Evolutionary conservation across 2,888 invertebrate species (phyloP).

Genomic region (Luperina nickerlii): DNA sequence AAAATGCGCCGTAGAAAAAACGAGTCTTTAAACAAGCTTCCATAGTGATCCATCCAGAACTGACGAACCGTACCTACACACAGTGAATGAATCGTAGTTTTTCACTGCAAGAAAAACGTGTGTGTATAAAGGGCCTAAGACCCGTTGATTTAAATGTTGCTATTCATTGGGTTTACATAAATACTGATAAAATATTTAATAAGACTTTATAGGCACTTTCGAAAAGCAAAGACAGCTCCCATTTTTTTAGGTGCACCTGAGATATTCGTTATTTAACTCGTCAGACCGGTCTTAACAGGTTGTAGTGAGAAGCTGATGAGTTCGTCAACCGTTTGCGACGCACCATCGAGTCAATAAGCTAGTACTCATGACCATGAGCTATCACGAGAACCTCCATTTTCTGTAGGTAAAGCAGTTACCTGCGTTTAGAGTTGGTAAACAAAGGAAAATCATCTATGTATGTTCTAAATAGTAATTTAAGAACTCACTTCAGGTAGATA

Average conservation of each 20-base stretch:
- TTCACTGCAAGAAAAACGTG: too few relatives aligned
- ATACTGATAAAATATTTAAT: background rate
- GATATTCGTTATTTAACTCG: constrained; percentile 8
- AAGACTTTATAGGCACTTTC: background rate
- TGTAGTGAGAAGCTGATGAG: constrained; percentile 7
- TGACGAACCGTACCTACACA: background rate
- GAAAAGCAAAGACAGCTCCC: background rate
- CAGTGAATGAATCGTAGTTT: too few relatives aligned
- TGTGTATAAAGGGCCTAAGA: background rate
- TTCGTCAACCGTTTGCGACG: constrained; percentile 42
- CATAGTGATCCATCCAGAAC: background rate
- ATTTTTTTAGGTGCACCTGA: constrained; percentile 9
- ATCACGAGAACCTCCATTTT: background rate
- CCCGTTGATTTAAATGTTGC: background rate
- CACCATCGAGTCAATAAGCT: constrained; percentile 28
- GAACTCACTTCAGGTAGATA: background rate
- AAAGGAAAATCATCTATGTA: background rate
- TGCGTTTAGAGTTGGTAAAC: constrained; percentile 1
- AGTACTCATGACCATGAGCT: background rate
- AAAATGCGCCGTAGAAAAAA: too few relatives aligned
- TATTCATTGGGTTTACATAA: background rate
- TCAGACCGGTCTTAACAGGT: constrained; percentile 39
- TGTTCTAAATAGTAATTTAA: background rate
- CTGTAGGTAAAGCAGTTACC: too few relatives aligned
- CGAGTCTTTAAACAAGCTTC: too few relatives aligned